Conservation (phyloP, 2,888 invertebrate genomes). For the Scelioninae gen. 1 region DNA sequence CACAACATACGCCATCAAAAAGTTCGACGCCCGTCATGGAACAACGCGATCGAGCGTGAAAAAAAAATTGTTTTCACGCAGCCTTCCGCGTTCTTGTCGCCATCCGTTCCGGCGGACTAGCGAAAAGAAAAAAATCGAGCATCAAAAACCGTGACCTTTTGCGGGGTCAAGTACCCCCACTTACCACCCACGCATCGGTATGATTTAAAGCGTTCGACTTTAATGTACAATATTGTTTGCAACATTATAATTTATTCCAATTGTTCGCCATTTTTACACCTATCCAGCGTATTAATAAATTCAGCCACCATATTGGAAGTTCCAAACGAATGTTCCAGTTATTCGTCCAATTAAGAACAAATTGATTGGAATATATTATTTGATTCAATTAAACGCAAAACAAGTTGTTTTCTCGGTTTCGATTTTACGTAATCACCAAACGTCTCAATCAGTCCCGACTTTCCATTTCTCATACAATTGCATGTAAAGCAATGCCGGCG, state of each 20-base stretch:
- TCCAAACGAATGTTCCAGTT: neutral
- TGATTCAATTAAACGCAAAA: slow-evolving; percentile 22
- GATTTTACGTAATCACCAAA: neutral
- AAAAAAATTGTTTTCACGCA: slow-evolving; percentile 32
- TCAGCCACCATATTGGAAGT: neutral
- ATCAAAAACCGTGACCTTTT: no score
- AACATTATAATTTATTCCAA: slow-evolving; percentile 53
- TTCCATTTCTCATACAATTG: no score
- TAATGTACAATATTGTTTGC: no score
- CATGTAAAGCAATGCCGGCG: no score
- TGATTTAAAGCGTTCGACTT: no score
- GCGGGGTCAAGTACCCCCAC: no score
- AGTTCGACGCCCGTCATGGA: slow-evolving; percentile 40
- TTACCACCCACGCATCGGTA: no score
- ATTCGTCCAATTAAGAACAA: slow-evolving; percentile 7
- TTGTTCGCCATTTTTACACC: slow-evolving; percentile 21
- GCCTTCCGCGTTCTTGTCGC: slow-evolving; percentile 56
- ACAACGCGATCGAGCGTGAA: slow-evolving; percentile 16
- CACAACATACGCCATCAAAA: slow-evolving; percentile 44
- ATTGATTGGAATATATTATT: slow-evolving; percentile 8
- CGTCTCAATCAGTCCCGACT: neutral
- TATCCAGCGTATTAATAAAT: slow-evolving; percentile 21
- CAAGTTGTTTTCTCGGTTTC: neutral
- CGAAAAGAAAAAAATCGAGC: slow-evolving; percentile 24
- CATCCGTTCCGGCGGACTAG: no score